Evolutionary conservation across 2,888 invertebrate species (phyloP).

Genomic region (Melitaea athalia): DNA sequence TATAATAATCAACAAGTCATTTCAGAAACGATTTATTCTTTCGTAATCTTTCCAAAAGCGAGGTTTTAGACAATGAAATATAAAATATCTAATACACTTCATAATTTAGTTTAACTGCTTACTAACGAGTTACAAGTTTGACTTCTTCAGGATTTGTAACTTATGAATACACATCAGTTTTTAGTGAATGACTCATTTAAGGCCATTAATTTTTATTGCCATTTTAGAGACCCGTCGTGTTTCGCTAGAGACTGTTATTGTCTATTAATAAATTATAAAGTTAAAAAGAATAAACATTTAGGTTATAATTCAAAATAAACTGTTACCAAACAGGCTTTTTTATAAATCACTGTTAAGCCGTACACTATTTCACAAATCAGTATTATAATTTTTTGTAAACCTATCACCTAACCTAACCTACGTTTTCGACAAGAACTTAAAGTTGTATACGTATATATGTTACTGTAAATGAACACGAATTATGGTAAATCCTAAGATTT

Average conservation of each 20-base stretch:
- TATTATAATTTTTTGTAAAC: no score
- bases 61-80: not conserved
- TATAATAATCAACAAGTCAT: not conserved
- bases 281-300: not conserved
- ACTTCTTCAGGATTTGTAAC: constrained; percentile 29
- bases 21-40: not conserved
- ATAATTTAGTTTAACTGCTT: constrained; percentile 43
- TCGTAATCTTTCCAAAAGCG: not conserved
- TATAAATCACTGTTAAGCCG: no score
- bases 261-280: not conserved
- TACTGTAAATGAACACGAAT: no score
- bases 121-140: constrained; percentile 49
- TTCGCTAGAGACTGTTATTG: constrained; percentile 20
- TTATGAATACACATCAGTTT: constrained; percentile 46
- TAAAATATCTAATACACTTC: constrained; percentile 12
- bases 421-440: no score
- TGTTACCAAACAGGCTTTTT: not conserved
- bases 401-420: no score
- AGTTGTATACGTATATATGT: no score
- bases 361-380: no score
- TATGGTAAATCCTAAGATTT: no score
- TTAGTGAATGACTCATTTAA: constrained; percentile 45
- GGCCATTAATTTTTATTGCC: constrained; percentile 43
- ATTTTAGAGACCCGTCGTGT: constrained; percentile 20
- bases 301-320: not conserved